Evolutionary conservation across 2,797 vertebrate genomes (phyloP).

Genomic region (Manis javanica): DNA sequence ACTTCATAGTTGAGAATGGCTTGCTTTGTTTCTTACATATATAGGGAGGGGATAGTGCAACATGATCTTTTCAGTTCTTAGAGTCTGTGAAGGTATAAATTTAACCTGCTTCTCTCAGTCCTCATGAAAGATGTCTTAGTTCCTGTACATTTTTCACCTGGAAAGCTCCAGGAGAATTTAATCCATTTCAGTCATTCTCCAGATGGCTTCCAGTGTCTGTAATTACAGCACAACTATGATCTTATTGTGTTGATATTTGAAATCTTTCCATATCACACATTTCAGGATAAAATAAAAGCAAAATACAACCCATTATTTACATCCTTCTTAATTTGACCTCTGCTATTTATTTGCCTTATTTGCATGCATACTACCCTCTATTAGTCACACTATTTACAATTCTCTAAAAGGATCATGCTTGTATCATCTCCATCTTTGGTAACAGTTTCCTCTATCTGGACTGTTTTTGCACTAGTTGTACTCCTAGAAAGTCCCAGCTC

Average conservation of each 20-base stretch:
- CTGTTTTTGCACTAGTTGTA: not conserved
- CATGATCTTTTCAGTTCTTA: not conserved
- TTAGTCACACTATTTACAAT: not conserved
- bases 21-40: not conserved
- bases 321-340: not conserved
- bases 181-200: constrained; percentile 26
- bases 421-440: not conserved
- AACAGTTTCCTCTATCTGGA: not conserved
- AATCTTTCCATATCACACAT: not conserved
- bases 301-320: not conserved
- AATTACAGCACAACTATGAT: not conserved
- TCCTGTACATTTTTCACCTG: constrained; percentile 29
- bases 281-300: constrained; percentile 8
- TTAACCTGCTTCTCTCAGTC: constrained; percentile 14
- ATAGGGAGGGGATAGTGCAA: not conserved
- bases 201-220: not conserved
- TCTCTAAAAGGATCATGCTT: not conserved
- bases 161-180: constrained; percentile 24
- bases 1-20: not conserved
- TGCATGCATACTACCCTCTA: not conserved
- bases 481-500: not conserved
- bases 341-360: not conserved
- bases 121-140: not conserved
- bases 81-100: not conserved
- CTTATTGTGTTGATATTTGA: not conserved